Percentiles rank a stretch among this genome's conserved stretches.
phyloP scores from a whole-genome alignment of 37 sponge, comb jelly and placozoan species.

The Crambe crambe region DNA sequence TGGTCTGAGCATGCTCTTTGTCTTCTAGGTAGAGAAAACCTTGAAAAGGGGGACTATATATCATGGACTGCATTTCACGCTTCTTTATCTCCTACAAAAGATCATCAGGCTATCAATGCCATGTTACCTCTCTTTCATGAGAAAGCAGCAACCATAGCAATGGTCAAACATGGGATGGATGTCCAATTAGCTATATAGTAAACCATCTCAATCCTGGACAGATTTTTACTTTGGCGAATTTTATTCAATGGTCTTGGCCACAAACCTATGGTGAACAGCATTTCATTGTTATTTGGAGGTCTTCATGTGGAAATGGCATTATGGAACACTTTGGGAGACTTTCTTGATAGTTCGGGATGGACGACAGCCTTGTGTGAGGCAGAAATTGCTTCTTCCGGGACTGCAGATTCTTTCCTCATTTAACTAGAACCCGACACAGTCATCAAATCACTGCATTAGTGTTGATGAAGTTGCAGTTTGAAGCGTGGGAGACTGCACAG shows the following conservation, averaged over 20 bases:
- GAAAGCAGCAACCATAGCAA: not conserved
- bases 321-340: not conserved
- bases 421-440: not conserved
- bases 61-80: not conserved
- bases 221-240: not conserved
- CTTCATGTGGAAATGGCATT: not conserved
- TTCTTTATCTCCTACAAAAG: not conserved
- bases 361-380: not conserved
- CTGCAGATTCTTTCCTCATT: not conserved
- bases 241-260: not conserved
- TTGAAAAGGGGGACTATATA: not conserved
- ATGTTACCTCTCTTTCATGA: not conserved
- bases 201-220: not conserved
- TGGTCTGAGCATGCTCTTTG: not conserved
- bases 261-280: not conserved
- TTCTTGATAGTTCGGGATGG: not conserved
- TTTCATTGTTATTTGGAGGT: not conserved
- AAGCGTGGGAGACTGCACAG: not conserved
- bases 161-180: not conserved
- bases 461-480: not conserved
- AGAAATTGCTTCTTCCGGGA: not conserved
- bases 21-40: not conserved
- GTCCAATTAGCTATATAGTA: not conserved
- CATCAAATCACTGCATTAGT: not conserved
- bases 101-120: not conserved